Evolutionary conservation across 2,888 invertebrate species (phyloP), one percentile per base, ranked within the genome.

Genomic region (Cosmia trapezina): DNA sequence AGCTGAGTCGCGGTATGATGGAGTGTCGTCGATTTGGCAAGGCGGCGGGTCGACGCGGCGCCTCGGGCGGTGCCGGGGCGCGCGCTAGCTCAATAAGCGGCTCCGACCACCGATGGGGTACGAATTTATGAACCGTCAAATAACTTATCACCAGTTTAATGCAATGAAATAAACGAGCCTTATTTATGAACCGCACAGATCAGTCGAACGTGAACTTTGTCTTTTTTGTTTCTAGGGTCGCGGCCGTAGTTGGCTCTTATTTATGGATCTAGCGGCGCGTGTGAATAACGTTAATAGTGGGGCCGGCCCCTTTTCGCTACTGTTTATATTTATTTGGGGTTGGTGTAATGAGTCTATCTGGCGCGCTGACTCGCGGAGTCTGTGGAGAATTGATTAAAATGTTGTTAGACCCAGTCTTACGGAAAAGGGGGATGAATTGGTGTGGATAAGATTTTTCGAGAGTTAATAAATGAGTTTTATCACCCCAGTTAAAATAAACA

Each of bases 261-360:
- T 95, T 95, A 95, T 95, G 94, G 92, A 94, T 93, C 93, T 93
- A 95, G 93, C 93, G 91, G 91, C 93, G 95, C 95, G 95, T 95
- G 95, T 95, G 94, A 96, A 94, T 95, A 95, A 95, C 93, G 95
- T 93, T 95, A 95, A 95, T 95, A 95, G 94, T 93, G 90, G 95
- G 95, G 93, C 91, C 89, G 88, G 90, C 93, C 93, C 93, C 94
- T 93, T 94, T 91, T 89, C 86, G 94, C 95, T 94, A 94, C 95
- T 95, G 96, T 96, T 96, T 95, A 94, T 96, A 95, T 95, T 95
- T 95, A 95, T 96, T 95, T 95, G 95, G 95, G 95, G 95, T 95
- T 91, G 93, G 89, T 89, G 93, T 95, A 95, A 95, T 95, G 95
- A 95, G 94, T 95, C 94, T 95, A 94, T 95, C 95, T 94, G 92